A percentile compares a stretch with the other conserved stretches of the same genome.
Evolutionary conservation across 2,113 vertebrate genomes (phyloP).

Genomic region (Hipposideros armiger): DNA sequence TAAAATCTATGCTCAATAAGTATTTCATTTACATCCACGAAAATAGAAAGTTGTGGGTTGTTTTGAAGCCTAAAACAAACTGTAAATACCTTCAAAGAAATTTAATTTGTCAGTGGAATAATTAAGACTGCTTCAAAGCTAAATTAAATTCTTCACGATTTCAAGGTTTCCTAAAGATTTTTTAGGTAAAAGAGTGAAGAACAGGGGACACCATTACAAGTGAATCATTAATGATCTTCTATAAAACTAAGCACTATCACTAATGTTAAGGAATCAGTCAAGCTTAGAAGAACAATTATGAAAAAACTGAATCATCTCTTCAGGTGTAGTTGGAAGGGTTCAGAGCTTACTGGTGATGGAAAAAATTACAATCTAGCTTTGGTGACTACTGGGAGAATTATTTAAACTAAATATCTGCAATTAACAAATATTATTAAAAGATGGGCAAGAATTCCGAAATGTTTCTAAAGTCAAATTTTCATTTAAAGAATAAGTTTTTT

Average conservation of each 20-base stretch:
- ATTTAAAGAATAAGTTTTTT: slow-evolving; percentile 30
- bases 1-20: background rate
- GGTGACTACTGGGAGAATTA: slow-evolving; percentile 6
- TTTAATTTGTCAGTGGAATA: slow-evolving; percentile 39
- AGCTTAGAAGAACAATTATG: background rate
- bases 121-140: slow-evolving; percentile 21
- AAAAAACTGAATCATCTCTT: background rate
- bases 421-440: slow-evolving; percentile 35
- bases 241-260: slow-evolving; percentile 1
- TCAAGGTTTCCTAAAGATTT: background rate
- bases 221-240: slow-evolving; percentile 15
- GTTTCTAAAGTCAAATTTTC: slow-evolving; percentile 42
- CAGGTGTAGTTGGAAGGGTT: background rate
- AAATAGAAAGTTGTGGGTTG: background rate
- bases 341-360: background rate
- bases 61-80: background rate
- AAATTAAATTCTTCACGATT: slow-evolving; percentile 36
- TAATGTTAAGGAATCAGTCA: slow-evolving; percentile 22
- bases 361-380: slow-evolving; percentile 46
- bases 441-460: slow-evolving; percentile 27
- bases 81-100: background rate
- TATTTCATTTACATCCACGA: background rate
- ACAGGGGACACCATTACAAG: background rate
- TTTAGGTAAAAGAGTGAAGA: slow-evolving; percentile 4
- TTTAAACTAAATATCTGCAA: slow-evolving; percentile 12